Evolutionary conservation across 2,888 invertebrate genomes (phyloP), one percentile per base, ranked within the genome.

Genomic region (Agonopterix subpropinquella): DNA sequence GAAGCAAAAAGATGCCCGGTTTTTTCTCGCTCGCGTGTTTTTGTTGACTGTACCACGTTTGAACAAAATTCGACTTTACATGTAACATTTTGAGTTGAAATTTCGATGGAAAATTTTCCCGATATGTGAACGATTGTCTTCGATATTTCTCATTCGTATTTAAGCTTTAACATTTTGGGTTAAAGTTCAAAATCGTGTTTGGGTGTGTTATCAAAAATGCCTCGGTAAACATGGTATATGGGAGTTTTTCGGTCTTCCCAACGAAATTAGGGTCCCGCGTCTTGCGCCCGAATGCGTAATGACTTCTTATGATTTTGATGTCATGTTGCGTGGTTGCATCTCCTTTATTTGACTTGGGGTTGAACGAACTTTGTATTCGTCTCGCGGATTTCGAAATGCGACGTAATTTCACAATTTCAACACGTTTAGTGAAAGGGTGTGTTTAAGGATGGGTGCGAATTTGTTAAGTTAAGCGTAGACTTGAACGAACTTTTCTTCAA

Each of bases 251-350:
- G 71, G 67, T 70, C 69, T 74, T 74, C 67, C 18, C 59, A 68
- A 65, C 68, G 63, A 73, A 79, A 80, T 84, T 80, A 80, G 83
- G 84, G 84, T 36, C 73, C 72, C 69, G 66, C 65, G 57, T 67
- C 65, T 63, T 63, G 65, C 77, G 80, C 78, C 74, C 70, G 79
- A 73, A 77, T 80, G 77, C 76, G 72, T 86, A 85, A 87, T 84
- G 87, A 87, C 84, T 85, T 85, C 81, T 86, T 84, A 85, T 85
- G 85, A 84, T 84, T 81, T 80, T 64, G 78, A 79, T 81, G 86
- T 82, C 84, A 79, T 78, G 77, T 83, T 78, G 77, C 73, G 77
- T 75, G 70, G 77, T 76, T 73, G 79, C 68, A 61, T 53, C 61
- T 73, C 77, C 72, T 80, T 80, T 79, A 77, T 77, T 70, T 74